Base-by-base conservation (phyloP, 2,797 vertebrate species). In the Jordanella pulchra region DNA sequence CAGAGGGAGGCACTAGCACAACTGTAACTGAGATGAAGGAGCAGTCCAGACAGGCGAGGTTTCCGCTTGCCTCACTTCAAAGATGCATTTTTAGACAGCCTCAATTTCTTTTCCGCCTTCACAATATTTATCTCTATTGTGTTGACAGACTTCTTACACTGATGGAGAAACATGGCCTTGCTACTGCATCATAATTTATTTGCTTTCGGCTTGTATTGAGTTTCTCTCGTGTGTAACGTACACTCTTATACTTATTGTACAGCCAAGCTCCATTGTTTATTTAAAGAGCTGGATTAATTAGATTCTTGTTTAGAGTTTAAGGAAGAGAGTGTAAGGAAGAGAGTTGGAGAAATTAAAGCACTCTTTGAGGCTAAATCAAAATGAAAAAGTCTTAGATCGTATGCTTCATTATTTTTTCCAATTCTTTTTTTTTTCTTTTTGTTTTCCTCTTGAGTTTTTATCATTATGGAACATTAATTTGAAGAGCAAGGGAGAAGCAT, bases 151-250 rank as follows among this genome's bases (percentile, higher is more conserved):
- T 79, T 83, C 83, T 88, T 80, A 72, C 77, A 63, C 91, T 93
- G 89, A 95, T 93, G 91, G 92, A 93, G 92, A 93, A 93, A 90
- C 91, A 93, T 85, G 77, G 89, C 79, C 80, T 86, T 7, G 82
- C 85, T 85, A 72, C 79, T 83, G 88, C 82, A 65, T 87, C 87
- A 87, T 92, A 86, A 93, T 93, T 92, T 91, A 87, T 92, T 93
- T 88, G 82, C 89, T n/a, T 42, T 82, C 78, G 44, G 77, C 78
- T 68, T 80, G 82, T 83, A 83, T 87, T 72, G 86, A 87, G 81
- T 84, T 80, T 76, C 73, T 82, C 79, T 83, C 64, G 3, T 86
- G 80, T 69, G 66, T 76, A 69, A 83, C 78, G 51, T 69, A 76
- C 82, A 27, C 80, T 84, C 76, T 61, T 73, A 78, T 58, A 67